Evolutionary conservation across 64 coral and sea anemone genomes (phyloP), one percentile per base, ranked within the genome.

Genomic region (Montipora foliosa): DNA sequence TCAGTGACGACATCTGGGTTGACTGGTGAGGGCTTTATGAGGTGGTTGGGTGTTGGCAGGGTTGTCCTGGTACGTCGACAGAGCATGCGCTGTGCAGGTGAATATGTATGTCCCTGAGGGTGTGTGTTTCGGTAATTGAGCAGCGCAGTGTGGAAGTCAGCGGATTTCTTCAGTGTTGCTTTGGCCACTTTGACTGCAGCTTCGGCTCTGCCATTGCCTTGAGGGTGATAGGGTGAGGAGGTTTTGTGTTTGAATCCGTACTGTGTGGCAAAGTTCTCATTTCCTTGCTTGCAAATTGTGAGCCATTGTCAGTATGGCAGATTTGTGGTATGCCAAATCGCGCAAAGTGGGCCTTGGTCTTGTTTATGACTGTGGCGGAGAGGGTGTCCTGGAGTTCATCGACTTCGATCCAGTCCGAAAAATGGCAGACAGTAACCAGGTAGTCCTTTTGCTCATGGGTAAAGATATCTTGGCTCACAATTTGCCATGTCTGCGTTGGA

Each of bases 81-180:
- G 22, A 87, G 60, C 84, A 87, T 87, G 84, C 66, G 66, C 44
- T 87, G 84, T 48, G 84, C 84, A 29, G 66, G 64, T 48, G 91
- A 93, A 67, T 88, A 88, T 45, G 49, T 93, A 83, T 93, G 60
- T 44, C 91, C 91, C 51, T 93, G 22, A 13, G 84, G 92, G 15
- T 60, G 92, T 20, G 92, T 93, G 92, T 93, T 88, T 15, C 83
- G 77, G 83, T 93, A 85, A n/a, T 84, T 8, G 60, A 92, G 90
- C 17, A 93, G 72, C 21, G 64, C 90, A 25, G 76, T 77, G 20
- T 88, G 67, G 19, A 88, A 25, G 21, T 73, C 24, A 45, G 70
- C 51, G 15, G 85, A 24, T 69, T 75, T 88, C 51, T 88, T 88
- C 20, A 88, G 17, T 46, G 29, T 88, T 37, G 44, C 8, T 88